phyloP scores from a whole-genome alignment of 64 coral and sea anemone species.

The Catalaphyllia jardinei region DNA sequence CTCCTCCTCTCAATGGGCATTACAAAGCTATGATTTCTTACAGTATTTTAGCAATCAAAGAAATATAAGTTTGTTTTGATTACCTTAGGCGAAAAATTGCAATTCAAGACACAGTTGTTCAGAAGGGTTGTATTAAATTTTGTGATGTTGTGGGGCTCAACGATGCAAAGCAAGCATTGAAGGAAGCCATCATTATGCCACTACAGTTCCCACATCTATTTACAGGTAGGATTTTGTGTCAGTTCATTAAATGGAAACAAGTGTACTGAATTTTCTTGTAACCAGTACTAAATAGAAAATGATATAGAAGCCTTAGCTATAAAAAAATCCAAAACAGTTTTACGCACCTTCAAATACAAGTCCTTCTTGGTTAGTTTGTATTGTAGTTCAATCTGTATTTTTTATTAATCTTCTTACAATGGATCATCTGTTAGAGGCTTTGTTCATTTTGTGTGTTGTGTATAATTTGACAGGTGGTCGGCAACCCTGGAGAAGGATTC shows the following conservation, averaged over 20 bases:
- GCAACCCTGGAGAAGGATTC: slow-evolving; percentile 90
- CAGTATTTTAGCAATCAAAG: no score
- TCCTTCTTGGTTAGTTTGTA: no score
- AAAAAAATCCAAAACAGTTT: no score
- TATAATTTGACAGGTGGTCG: slow-evolving; percentile 59
- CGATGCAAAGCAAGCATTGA: slow-evolving; percentile 83
- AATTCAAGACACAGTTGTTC: slow-evolving; percentile 90
- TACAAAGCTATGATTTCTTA: no score
- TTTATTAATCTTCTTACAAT: no score
- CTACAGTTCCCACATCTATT: slow-evolving; percentile 94
- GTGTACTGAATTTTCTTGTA: no score
- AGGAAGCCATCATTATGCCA: slow-evolving; percentile 92
- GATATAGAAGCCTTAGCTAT: no score
- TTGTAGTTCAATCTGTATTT: no score
- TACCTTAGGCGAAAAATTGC: slow-evolving; percentile 80
- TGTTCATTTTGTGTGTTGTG: neutral
- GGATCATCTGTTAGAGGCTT: no score
- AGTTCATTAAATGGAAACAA: neutral
- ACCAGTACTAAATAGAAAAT: no score
- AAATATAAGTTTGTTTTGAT: neutral
- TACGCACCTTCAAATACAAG: no score
- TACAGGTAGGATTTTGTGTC: slow-evolving; percentile 62
- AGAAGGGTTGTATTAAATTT: slow-evolving; percentile 68
- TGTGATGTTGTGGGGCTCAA: slow-evolving; percentile 80
- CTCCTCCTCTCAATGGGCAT: no score